phyloP scores from a whole-genome alignment of 1,140 invertebrate species.

The Brachionus sp. region DNA sequence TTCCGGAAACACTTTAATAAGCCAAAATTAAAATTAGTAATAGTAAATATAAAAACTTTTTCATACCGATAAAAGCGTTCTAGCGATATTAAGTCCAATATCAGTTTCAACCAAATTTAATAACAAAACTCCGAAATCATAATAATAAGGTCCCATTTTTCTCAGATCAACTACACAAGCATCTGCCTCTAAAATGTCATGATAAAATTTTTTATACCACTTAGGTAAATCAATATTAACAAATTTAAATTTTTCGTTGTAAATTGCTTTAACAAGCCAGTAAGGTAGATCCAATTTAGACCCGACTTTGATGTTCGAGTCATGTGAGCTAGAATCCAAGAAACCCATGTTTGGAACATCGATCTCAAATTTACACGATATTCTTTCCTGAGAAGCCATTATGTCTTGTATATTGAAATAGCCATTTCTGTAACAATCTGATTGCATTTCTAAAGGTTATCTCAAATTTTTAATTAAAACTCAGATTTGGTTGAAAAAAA shows the following conservation, averaged over 20 bases:
- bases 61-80: constrained; percentile 13
- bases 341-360: constrained; percentile 45
- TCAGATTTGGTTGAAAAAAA: neutral
- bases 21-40: neutral
- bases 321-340: constrained; percentile 39
- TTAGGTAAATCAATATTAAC: constrained; percentile 44
- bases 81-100: constrained; percentile 22
- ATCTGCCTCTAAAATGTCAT: constrained; percentile 45
- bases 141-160: constrained; percentile 46
- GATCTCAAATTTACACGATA: constrained; percentile 44
- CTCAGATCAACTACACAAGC: constrained; percentile 37
- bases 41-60: neutral
- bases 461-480: neutral
- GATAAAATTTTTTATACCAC: constrained; percentile 46
- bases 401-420: constrained; percentile 43
- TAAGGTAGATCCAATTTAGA: constrained; percentile 39
- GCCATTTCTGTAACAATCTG: constrained; percentile 36
- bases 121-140: constrained; percentile 38
- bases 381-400: constrained; percentile 35
- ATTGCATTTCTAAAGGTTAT: constrained; percentile 16
- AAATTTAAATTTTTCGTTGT: constrained; percentile 46
- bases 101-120: constrained; percentile 29
- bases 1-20: constrained; percentile 35
- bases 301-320: constrained; percentile 33
- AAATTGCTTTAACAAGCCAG: constrained; percentile 38